Base-by-base conservation (phyloP, 2,888 invertebrate genomes). In the Antheraea yamamai region DNA sequence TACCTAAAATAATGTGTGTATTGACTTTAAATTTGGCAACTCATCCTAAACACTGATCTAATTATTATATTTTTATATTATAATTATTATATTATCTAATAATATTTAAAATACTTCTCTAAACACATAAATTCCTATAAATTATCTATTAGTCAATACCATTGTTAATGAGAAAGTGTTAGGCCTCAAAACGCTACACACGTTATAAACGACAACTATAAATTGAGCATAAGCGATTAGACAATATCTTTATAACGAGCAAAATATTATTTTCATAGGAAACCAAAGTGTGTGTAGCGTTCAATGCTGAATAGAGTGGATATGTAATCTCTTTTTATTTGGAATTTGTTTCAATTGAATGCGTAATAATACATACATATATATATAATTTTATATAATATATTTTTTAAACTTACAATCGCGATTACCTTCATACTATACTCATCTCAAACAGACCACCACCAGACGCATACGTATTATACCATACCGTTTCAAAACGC, bases 21-120 rank as follows among this genome's bases (percentile, higher is more conserved):
- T 96, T 96, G 96, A 96, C 96, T 96, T 96, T 95, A 93, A 94
- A 96, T 96, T 96, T 96, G 96, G 96, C 96, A 96, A 93, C 94
- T 95, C 93, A 90, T 92, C 90, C 94, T 95, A 95, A 93, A 95
- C 94, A 94, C 93, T 91, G 94, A 94, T 92, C 93, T 93, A 93
- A 90, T 91, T 88, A 87, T 87, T 47, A 7, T 90, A 85, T 87
- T 89, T 79, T 82, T 80, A 78, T 88, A 81, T 86, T 86, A 88
- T 90, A 86, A 91, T 93, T 91, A 91, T 89, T 91, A 91, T 89
- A 94, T 91, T 91, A 93, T 90, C 94, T 94, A 94, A 70, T 70
- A 91, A 94, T 94, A 93, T 94, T 95, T 94, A 94, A 94, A 95
- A 95, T 95, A 95, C 95, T 94, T 93, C 85, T 94, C 94, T 95